These are phyloP conservation scores for Leucophenga maculata DNA, from an alignment of 2,888 invertebrate species.

Conservation along the genomic window DNA sequence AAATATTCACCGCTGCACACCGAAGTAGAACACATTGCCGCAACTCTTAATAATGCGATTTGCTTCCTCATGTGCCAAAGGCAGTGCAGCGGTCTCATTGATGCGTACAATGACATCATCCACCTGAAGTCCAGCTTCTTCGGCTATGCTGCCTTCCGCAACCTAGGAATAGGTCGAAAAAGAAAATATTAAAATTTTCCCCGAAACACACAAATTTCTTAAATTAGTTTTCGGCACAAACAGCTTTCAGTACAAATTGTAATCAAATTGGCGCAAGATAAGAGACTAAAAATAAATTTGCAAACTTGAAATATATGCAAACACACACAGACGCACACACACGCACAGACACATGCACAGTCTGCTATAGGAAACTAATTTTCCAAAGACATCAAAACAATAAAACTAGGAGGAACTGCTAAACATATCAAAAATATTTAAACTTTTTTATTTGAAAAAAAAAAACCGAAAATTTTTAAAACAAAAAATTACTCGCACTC, in stretches of 20 bases:
- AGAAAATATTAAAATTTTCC: neutral
- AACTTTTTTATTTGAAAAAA: too few relatives aligned
- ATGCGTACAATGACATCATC: constrained; percentile 90
- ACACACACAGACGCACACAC: neutral
- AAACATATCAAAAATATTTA: neutral
- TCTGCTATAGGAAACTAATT: too few relatives aligned
- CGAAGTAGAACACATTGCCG: constrained; percentile 81
- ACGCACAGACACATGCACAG: neutral
- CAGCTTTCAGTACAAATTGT: neutral
- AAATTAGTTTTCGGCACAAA: too few relatives aligned
- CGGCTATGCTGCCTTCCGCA: constrained; percentile 84
- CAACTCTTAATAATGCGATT: constrained; percentile 81
- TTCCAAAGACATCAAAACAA: too few relatives aligned
- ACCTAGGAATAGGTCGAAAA: constrained; percentile 77
- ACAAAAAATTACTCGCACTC: too few relatives aligned
- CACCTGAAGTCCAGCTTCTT: constrained; percentile 83
- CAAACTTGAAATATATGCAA: constrained; percentile 45
- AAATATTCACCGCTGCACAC: constrained; percentile 68
- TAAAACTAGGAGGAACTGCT: neutral
- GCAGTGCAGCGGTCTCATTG: constrained; percentile 79
- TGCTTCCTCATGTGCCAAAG: constrained; percentile 84
- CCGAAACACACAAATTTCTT: neutral
- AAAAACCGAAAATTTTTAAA: too few relatives aligned
- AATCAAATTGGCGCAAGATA: constrained; percentile 43
- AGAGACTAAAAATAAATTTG: constrained; percentile 62